Base-by-base conservation (phyloP, 2,113 vertebrate species). In the Isichthys henryi region DNA sequence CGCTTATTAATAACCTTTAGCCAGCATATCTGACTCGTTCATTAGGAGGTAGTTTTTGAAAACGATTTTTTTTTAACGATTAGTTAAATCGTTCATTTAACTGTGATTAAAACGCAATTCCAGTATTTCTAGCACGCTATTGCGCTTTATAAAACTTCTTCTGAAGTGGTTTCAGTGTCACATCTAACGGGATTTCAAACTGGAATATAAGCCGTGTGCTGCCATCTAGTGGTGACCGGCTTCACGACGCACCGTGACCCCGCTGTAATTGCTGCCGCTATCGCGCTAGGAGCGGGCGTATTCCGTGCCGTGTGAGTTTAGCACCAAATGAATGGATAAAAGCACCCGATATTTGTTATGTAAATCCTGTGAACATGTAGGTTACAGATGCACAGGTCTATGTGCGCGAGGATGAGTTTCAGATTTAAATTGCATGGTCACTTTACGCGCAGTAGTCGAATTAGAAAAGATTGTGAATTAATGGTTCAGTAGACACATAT, bases 161-260 rank as follows among this genome's bases (percentile, higher is more conserved):
- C 21, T 11, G 1, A 62, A 46, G 87, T 21, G 56, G 5, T 62
- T 11, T 45, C 46, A 21, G 21, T 46, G 35, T 53, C 19, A 8
- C 39, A 88, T 43, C 11, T 62, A 23, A 43, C 35, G 21, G 53
- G 56, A 23, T 45, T 56, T 31, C 35, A 43, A 45, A 88, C 15
- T 9, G 92, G 91, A 92, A 88, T 90, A 89, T 88, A 92, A 93
- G 93, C 91, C 92, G 17, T 88, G 89, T 94, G 93, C 93, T 94
- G 95, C 95, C 95, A 95, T 92, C 95, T 95, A 92, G 94, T 94
- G 95, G 93, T 89, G 56, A 84, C 52, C 66, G 1, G 43, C 15
- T 66, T 27, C 50, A 31, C 27, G 43, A 19, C 77, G 77, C 23
- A 11, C 23, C 35, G 4, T 15, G 74, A 80, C 31, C 35, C 35